A percentile compares a stretch with the other conserved stretches of the same genome.
Conservation (phyloP, 1,140 invertebrate species). For the Penaeus indicus region DNA sequence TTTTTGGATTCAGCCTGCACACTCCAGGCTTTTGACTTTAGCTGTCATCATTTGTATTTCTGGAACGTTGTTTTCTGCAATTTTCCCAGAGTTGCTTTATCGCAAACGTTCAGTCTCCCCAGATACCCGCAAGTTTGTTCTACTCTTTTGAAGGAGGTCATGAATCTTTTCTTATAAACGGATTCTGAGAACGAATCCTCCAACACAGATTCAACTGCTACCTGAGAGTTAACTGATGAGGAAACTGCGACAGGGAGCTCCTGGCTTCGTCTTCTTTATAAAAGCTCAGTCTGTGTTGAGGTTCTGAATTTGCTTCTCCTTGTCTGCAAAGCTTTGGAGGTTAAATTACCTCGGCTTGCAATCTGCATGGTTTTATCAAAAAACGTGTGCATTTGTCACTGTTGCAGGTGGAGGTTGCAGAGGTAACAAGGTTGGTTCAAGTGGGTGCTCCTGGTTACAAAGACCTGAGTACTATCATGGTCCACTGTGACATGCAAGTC, state of each 20-base stretch:
- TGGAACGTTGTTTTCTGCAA: background rate
- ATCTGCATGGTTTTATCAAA: conserved; percentile 47
- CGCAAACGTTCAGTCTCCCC: background rate
- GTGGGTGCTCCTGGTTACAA: background rate
- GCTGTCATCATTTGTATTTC: conserved; percentile 19
- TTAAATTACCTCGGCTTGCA: conserved; percentile 45
- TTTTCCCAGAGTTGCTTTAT: background rate
- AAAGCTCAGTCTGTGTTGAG: conserved; percentile 22
- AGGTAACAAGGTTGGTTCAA: background rate
- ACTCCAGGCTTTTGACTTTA: conserved; percentile 40
- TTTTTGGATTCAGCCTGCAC: conserved; percentile 26
- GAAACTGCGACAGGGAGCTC: background rate
- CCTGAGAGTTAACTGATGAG: background rate
- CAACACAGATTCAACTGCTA: background rate
- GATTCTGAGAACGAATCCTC: conserved; percentile 5
- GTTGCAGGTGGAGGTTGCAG: background rate
- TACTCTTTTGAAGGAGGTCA: conserved; percentile 30
- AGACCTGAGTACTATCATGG: background rate
- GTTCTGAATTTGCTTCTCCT: conserved; percentile 41
- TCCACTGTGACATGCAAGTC: background rate
- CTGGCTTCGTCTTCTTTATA: background rate
- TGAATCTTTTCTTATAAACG: conserved; percentile 29
- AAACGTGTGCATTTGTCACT: conserved; percentile 28
- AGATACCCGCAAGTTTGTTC: conserved; percentile 12
- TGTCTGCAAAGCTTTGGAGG: conserved; percentile 44